These are phyloP conservation scores for Puntigrus tetrazona DNA, from an alignment of 2,113 vertebrate species.

Conservation along the genomic window DNA sequence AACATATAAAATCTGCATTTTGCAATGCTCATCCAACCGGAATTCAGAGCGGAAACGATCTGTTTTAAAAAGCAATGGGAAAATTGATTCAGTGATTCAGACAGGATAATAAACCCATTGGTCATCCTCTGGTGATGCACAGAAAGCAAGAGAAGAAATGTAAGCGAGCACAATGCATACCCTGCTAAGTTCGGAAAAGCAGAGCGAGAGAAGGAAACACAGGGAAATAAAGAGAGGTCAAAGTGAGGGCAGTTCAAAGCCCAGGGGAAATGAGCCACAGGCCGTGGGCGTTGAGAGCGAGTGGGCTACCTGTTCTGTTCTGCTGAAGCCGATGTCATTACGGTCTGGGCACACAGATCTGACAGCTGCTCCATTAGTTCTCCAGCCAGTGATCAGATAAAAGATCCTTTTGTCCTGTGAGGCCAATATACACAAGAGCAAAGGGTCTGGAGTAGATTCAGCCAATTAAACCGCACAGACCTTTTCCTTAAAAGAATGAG, in stretches of 20 bases:
- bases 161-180: background rate
- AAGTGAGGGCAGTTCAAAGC: slow-evolving; percentile 47
- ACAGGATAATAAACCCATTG: background rate
- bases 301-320: slow-evolving; percentile 53
- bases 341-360: slow-evolving; percentile 41
- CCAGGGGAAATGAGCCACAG: slow-evolving; percentile 55
- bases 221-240: slow-evolving; percentile 31
- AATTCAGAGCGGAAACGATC: background rate
- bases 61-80: background rate
- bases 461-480: slow-evolving; percentile 30
- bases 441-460: slow-evolving; percentile 23
- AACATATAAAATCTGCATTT: background rate
- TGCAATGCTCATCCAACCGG: background rate
- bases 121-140: background rate
- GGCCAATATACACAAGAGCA: slow-evolving; percentile 20
- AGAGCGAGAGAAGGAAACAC: slow-evolving; percentile 8
- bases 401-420: slow-evolving; percentile 36
- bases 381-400: slow-evolving; percentile 37
- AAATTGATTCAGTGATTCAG: background rate
- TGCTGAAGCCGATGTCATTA: slow-evolving; percentile 52
- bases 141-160: background rate
- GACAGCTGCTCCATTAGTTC: slow-evolving; percentile 44
- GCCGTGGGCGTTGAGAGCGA: slow-evolving; percentile 52
- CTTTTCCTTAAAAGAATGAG: slow-evolving; percentile 13
- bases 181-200: background rate